Evolutionary conservation across 2,797 vertebrate genomes (phyloP).

Genomic region (Enteromius treurensis): DNA sequence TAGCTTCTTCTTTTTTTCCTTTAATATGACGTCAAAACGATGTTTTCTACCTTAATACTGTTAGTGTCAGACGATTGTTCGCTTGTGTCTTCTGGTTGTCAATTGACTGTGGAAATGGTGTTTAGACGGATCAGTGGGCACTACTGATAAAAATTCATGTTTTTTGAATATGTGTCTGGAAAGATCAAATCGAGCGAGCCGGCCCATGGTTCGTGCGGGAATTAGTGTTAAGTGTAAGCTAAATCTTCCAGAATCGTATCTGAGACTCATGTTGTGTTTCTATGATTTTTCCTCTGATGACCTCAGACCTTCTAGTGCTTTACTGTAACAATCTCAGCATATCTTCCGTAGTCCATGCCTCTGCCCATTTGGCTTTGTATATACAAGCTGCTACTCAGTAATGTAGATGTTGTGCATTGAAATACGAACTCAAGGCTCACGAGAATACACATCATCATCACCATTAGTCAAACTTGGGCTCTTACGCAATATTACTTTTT

Average conservation of each 20-base stretch:
- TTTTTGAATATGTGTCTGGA: conserved; percentile 39
- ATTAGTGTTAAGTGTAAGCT: conserved; percentile 34
- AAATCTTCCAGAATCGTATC: conserved; percentile 51
- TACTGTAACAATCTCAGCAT: conserved; percentile 46
- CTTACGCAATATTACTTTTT: conserved; percentile 34
- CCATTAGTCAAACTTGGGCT: conserved; percentile 35
- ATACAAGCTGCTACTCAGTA: conserved; percentile 66
- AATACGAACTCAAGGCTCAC: conserved; percentile 61
- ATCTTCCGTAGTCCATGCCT: conserved; percentile 49
- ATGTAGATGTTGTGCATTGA: conserved; percentile 78
- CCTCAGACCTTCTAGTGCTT: conserved; percentile 51
- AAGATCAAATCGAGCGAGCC: conserved; percentile 14
- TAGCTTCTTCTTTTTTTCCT: not conserved
- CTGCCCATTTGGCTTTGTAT: conserved; percentile 54
- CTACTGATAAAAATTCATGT: conserved; percentile 42
- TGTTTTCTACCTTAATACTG: conserved; percentile 39
- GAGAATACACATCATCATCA: conserved; percentile 11
- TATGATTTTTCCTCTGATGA: conserved; percentile 45
- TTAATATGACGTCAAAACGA: conserved; percentile 57
- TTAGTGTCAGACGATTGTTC: conserved; percentile 50
- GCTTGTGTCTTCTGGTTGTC: conserved; percentile 50
- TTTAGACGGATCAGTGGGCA: conserved; percentile 38
- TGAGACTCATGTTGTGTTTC: conserved; percentile 40
- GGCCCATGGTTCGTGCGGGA: conserved; percentile 6
- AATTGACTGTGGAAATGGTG: conserved; percentile 33